Evolutionary conservation across 2,888 invertebrate species (phyloP).

Genomic region (Caenorhabditis afra): DNA sequence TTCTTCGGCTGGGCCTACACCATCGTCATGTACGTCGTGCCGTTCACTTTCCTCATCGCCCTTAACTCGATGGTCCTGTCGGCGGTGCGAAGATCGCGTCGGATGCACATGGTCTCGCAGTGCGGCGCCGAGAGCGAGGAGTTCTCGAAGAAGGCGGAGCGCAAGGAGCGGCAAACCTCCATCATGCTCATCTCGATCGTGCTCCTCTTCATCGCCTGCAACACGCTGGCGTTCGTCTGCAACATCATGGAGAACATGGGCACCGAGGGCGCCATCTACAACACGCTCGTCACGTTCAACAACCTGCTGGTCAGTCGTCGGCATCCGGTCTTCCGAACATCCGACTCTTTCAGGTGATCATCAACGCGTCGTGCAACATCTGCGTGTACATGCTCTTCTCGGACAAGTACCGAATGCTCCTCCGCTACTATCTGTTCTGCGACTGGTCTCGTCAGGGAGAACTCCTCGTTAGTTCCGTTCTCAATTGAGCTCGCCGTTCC

Average conservation of each 20-base stretch:
- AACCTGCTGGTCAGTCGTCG: slow-evolving; percentile 70
- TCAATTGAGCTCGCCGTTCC: slow-evolving; percentile 35
- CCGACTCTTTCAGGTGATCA: slow-evolving; percentile 71
- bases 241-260: slow-evolving; percentile 77
- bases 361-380: slow-evolving; percentile 78
- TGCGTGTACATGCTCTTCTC: slow-evolving; percentile 79
- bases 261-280: slow-evolving; percentile 61
- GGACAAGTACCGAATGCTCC: slow-evolving; percentile 76
- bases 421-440: slow-evolving; percentile 75
- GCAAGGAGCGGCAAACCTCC: slow-evolving; percentile 76
- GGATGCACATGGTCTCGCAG: slow-evolving; percentile 71
- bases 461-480: slow-evolving; percentile 70
- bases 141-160: slow-evolving; percentile 68
- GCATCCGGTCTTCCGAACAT: neutral
- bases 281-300: slow-evolving; percentile 71
- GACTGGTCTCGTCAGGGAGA: slow-evolving; percentile 73
- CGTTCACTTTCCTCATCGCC: slow-evolving; percentile 77
- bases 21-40: slow-evolving; percentile 76
- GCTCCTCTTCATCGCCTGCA: slow-evolving; percentile 75
- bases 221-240: slow-evolving; percentile 75
- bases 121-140: slow-evolving; percentile 68
- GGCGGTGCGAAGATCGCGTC: slow-evolving; percentile 71
- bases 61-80: slow-evolving; percentile 78
- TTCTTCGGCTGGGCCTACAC: slow-evolving; percentile 77
- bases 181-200: slow-evolving; percentile 78